Evolutionary conservation across 2,888 invertebrate genomes (phyloP).

Genomic region (Byasa hedistus): DNA sequence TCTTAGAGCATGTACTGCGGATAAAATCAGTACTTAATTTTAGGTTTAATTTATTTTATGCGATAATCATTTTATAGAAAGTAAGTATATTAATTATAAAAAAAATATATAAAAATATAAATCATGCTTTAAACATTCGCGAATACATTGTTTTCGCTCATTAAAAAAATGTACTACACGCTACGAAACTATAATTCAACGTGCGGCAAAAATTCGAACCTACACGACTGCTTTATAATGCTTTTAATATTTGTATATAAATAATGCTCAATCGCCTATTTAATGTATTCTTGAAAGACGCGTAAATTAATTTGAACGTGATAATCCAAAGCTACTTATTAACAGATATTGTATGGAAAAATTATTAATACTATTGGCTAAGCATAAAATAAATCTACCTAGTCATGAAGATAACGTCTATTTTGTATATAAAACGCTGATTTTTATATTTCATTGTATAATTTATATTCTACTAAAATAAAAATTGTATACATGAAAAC

Average conservation of each 20-base stretch:
- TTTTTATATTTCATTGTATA: constrained; percentile 58
- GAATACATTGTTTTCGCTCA: constrained; percentile 30
- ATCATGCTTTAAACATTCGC: constrained; percentile 23
- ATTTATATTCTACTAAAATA: constrained; percentile 66
- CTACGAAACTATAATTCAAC: constrained; percentile 39
- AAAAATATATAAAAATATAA: constrained; percentile 43
- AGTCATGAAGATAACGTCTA: constrained; percentile 70
- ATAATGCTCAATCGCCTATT: constrained; percentile 31
- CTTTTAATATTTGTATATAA: constrained; percentile 41
- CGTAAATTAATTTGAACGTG: not conserved
- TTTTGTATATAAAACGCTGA: constrained; percentile 74
- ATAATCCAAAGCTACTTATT: constrained; percentile 35
- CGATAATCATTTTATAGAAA: constrained; percentile 60
- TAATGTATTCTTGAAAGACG: constrained; percentile 3
- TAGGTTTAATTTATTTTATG: constrained; percentile 62
- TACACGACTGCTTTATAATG: constrained; percentile 47
- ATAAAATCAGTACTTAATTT: constrained; percentile 57
- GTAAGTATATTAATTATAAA: constrained; percentile 55
- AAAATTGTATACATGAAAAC: constrained; percentile 50
- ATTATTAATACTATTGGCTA: constrained; percentile 53
- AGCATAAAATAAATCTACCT: constrained; percentile 56
- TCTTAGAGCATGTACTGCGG: constrained; percentile 47
- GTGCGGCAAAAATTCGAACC: constrained; percentile 61
- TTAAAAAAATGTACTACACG: constrained; percentile 32
- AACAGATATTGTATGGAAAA: constrained; percentile 40